Percentiles rank a stretch among this genome's conserved stretches.
Conservation (phyloP, 2,113 vertebrate genomes). For the Polypterus bichir region DNA sequence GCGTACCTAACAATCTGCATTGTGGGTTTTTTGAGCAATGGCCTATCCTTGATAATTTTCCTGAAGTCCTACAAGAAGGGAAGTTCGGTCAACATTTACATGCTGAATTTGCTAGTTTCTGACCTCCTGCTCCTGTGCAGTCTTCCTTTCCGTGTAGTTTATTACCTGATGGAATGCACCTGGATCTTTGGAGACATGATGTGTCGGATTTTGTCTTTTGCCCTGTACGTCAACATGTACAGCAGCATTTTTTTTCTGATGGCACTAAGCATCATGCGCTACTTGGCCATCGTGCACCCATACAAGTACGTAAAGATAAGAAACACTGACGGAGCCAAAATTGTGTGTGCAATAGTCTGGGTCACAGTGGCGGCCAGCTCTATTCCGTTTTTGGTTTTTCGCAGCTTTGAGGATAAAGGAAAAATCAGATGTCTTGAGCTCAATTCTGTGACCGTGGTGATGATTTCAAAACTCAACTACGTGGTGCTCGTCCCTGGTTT, state of each 20-base stretch:
- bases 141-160: slow-evolving; percentile 46
- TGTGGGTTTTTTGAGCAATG: slow-evolving; percentile 40
- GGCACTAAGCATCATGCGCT: slow-evolving; percentile 47
- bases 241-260: slow-evolving; percentile 61
- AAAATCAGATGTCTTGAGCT: slow-evolving; percentile 40
- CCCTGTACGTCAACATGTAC: slow-evolving; percentile 61
- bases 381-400: slow-evolving; percentile 18
- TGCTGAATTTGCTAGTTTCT: slow-evolving; percentile 57
- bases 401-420: neutral
- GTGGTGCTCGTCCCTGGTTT: slow-evolving; percentile 41
- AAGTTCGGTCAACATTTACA: slow-evolving; percentile 43
- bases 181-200: slow-evolving; percentile 48
- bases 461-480: slow-evolving; percentile 36
- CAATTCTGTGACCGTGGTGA: accelerated
- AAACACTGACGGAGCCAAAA: slow-evolving; percentile 27
- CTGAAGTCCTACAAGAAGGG: slow-evolving; percentile 29
- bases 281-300: slow-evolving; percentile 40
- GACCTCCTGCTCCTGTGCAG: slow-evolving; percentile 53
- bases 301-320: slow-evolving; percentile 29
- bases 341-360: slow-evolving; percentile 42
- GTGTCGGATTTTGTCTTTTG: slow-evolving; percentile 52
- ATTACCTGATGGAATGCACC: slow-evolving; percentile 37
- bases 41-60: slow-evolving; percentile 51
- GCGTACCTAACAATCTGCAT: slow-evolving; percentile 42
- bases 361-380: slow-evolving; percentile 29